Conservation (phyloP, 2,888 invertebrate genomes). For the Drosophila kokeensis region DNA sequence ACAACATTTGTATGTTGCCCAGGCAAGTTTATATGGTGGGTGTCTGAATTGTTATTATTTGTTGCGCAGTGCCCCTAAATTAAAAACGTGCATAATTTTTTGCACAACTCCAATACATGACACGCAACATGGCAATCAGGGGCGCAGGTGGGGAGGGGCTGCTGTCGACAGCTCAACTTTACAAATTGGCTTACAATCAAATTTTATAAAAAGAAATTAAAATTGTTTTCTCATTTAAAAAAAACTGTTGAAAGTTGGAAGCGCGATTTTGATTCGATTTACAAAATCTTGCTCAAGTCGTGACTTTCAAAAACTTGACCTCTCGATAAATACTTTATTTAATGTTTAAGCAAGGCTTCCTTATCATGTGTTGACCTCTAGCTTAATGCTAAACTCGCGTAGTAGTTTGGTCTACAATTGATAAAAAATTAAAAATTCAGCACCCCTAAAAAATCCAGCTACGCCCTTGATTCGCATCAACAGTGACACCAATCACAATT, state of each 20-base stretch:
- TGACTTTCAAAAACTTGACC: background rate
- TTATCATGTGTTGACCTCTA: background rate
- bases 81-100: slow-evolving; percentile 40
- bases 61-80: slow-evolving; percentile 54
- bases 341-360: background rate
- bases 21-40: slow-evolving; percentile 16
- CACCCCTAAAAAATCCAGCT: background rate
- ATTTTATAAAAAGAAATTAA: background rate
- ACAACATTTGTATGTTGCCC: background rate
- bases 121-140: slow-evolving; percentile 64
- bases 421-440: background rate
- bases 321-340: background rate
- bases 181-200: background rate
- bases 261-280: background rate
- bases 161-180: background rate
- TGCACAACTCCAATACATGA: slow-evolving; percentile 50
- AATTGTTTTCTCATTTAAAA: background rate
- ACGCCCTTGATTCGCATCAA: slow-evolving; percentile 7
- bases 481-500: slow-evolving; percentile 69
- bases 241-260: background rate
- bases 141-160: background rate
- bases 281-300: background rate
- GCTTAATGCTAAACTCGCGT: background rate
- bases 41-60: slow-evolving; percentile 32
- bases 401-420: background rate